Conservation (phyloP, 2,888 invertebrate genomes). For the Tetragonisca angustula region DNA sequence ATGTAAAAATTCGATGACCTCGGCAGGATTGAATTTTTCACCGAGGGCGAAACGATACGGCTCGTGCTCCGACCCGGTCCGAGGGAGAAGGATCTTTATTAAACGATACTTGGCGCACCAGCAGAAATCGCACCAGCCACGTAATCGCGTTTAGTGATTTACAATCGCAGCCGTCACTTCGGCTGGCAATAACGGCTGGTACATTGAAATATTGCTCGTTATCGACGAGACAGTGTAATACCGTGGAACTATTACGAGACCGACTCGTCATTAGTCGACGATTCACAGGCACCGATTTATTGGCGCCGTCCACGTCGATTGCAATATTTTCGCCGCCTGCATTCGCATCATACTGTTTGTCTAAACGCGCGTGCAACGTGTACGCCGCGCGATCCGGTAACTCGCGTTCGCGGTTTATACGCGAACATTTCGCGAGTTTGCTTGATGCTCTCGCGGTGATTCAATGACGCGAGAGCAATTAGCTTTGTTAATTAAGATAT, state of each 20-base stretch:
- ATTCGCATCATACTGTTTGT: not conserved
- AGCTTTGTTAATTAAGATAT: not conserved
- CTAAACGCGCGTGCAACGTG: not conserved
- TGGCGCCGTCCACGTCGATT: constrained; percentile 47
- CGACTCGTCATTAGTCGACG: constrained; percentile 65
- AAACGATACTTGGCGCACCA: constrained; percentile 3
- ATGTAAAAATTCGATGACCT: not conserved
- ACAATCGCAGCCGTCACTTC: constrained; percentile 54
- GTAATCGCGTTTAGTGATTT: constrained; percentile 54
- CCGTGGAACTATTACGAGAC: constrained; percentile 63
- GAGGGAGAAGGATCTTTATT: not conserved
- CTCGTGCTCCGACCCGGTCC: too few relatives aligned
- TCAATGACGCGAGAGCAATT: not conserved
- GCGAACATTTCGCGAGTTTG: not conserved
- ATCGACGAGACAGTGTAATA: constrained; percentile 68
- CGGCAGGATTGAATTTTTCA: not conserved
- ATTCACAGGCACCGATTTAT: constrained; percentile 58
- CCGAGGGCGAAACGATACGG: not conserved
- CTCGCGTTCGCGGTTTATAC: not conserved
- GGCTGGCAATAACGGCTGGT: constrained; percentile 60
- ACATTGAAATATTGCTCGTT: constrained; percentile 68
- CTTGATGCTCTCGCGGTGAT: not conserved
- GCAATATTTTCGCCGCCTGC: constrained; percentile 56
- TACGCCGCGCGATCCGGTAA: not conserved
- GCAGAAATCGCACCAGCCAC: constrained; percentile 32